Base-by-base conservation (phyloP, 2,888 invertebrate species). In the Byasa hedistus region DNA sequence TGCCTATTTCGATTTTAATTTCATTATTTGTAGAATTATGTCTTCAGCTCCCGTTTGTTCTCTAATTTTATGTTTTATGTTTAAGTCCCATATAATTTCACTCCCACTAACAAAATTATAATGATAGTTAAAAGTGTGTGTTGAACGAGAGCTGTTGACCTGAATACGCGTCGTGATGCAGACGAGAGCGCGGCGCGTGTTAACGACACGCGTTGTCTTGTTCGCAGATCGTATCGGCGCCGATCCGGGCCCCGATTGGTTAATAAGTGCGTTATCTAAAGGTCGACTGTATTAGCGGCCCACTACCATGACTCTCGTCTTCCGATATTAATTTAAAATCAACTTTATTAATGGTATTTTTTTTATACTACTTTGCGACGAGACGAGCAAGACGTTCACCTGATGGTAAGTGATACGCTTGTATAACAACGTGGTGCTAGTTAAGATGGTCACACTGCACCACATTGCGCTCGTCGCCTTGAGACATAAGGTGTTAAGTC, bases 281-380 rank as follows among this genome's bases (percentile, higher is more conserved):
- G 82, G 82, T 82, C 78, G 79, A 68, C 70, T 76, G 73, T 75
- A 80, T 79, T 79, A 80, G 72, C 44, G 65, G 39, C 52, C 63
- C 66, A 64, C 68, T 58, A 67, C 74, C 24, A n/a, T 69, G 60
- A 69, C 55, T 74, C 36, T 57, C 57, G 63, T 76, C 76, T 73
- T 75, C 10, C 36, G 15, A 51, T 24, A 27, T 51, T 27, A 52
- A 52, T n/a, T 21, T 3, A 21, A 52, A n/a, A n/a, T 52, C 4
- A 21, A 52, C 21, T 19, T 44, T 44, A 19, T 44, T 17, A 44
- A 44, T 19, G 19, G n/a, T n/a, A n/a, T n/a, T n/a, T n/a, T n/a
- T n/a, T n/a, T n/a, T n/a, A n/a, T n/a, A n/a, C n/a, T n/a, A n/a
- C n/a, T n/a, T n/a, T n/a, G n/a, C n/a, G n/a, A n/a, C n/a, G n/a